Evolutionary conservation across 2,888 invertebrate species (phyloP).

Genomic region (Thereva unica): DNA sequence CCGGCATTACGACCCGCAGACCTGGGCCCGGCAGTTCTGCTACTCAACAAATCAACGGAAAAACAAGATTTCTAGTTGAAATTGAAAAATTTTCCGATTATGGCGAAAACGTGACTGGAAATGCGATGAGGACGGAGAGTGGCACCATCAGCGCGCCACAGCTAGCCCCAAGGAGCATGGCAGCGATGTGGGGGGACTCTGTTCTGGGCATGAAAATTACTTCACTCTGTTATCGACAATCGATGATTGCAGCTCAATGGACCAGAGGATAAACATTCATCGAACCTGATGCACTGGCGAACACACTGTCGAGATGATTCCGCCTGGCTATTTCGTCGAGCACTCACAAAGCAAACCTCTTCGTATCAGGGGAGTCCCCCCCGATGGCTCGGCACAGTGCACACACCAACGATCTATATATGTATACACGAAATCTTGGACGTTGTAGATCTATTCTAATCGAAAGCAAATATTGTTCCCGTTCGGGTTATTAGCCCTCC

Average conservation of each 20-base stretch:
- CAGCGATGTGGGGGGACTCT: conserved; percentile 28
- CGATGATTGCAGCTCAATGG: conserved; percentile 27
- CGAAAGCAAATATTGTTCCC: conserved; percentile 28
- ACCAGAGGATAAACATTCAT: conserved; percentile 23
- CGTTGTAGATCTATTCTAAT: conserved; percentile 20
- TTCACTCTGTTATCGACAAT: neutral
- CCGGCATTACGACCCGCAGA: neutral
- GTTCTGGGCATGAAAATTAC: conserved; percentile 31
- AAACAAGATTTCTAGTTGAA: conserved; percentile 41
- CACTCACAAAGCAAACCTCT: neutral
- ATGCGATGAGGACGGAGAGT: conserved; percentile 35
- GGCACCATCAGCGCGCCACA: conserved; percentile 9
- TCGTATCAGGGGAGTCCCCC: neutral
- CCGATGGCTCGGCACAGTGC: neutral
- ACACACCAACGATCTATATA: conserved; percentile 8
- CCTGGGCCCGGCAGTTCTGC: conserved; percentile 13
- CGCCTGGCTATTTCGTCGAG: neutral
- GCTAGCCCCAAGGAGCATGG: conserved; percentile 14
- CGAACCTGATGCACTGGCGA: conserved; percentile 19
- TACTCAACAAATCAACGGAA: conserved; percentile 41
- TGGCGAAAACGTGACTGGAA: conserved; percentile 41
- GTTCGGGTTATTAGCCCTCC: conserved; percentile 20
- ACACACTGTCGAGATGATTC: conserved; percentile 6
- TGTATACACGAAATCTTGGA: conserved; percentile 13
- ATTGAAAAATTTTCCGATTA: conserved; percentile 42